Evolutionary conservation across 2,113 vertebrate species (phyloP), one percentile per base, ranked within the genome.

Genomic region (Megatriorchis doriae): DNA sequence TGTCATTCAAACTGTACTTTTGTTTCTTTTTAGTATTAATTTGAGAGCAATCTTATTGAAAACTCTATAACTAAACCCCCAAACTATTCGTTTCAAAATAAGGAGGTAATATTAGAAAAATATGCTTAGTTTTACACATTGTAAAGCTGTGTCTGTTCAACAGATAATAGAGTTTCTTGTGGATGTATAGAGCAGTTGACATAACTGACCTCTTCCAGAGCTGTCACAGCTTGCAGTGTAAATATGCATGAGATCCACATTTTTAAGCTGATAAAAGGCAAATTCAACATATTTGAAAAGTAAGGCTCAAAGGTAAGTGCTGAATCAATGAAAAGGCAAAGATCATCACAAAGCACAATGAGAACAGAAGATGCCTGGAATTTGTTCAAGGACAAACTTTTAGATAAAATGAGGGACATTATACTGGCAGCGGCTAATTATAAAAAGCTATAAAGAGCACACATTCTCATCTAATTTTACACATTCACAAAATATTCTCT

Each of bases 261-360:
- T 97, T 97, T 97, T 95, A 94, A 95, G 67, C 71, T 79, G 72
- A 80, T 96, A 96, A 95, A 94, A 93, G 85, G 96, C 95, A 97
- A 95, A 86, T 93, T 94, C 77, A 97, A 94, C 94, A 77, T 96
- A 96, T 88, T 89, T 96, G 90, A 96, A 96, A 97, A 87, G 53
- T 86, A 90, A 86, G 66, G 71, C 68, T 85, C 84, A 94, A 94
- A 96, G 86, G 72, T 93, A 97, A 97, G 50, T 94, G 84, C 91
- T 96, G 93, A 91, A 88, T 86, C 94, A 95, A 97, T 97, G 91
- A 88, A 94, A 96, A 96, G 94, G 86, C 91, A 93, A 75, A 92
- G 83, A 89, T 93, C 95, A 94, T 77, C 48, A 84, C 56, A 85
- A 93, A 97, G 86, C 31, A 85, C 65, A 90, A 63, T 90, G 86